Base-by-base conservation (phyloP, 2,888 invertebrate genomes). In the Dolichopus griseipennis region DNA sequence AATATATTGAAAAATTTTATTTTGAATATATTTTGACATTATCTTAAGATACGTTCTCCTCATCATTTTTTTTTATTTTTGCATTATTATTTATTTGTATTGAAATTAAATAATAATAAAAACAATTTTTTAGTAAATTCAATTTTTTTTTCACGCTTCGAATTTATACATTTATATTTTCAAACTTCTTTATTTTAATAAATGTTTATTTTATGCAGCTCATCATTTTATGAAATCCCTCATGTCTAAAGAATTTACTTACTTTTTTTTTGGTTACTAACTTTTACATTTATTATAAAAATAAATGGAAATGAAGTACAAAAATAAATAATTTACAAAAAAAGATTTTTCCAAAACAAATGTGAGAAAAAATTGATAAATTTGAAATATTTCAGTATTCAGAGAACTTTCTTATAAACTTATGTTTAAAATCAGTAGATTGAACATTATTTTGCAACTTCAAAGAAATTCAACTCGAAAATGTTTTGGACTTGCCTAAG, bases 1-100 rank as follows among this genome's bases (percentile, higher is more conserved):
- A 52, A 52, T 18, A 52, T 52, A 52, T 52, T 52, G 52, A 52
- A 52, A 52, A 52, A 52, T 18, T 18, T 52, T 52, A 52, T 52
- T 52, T 52, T 52, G 15, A 52, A 52, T 52, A 52, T 52, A 18
- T 52, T 52, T 52, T 52, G 52, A 52, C 52, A 52, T 52, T 52
- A 52, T 52, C 52, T 41, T 41, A 41, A 41, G 41, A 41, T 41
- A 41, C 15, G 9, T 41, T 41, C 5, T 27, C 1, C 15, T 52
- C 52, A 15, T 52, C 15, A 43, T n/a, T 52, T 52, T 18, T 52
- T 2, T n/a, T 52, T 12, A 4, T 52, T 18, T 7, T 52, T 2
- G 8, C 1, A 52, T 52, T 52, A 52, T 12, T 12, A 41, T 41
- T 41, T 41, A 12, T 41, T 9, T 41, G 41, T 52, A n/a, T 37